Conservation (phyloP, 2,888 invertebrate species). For the Acronicta leporina region DNA sequence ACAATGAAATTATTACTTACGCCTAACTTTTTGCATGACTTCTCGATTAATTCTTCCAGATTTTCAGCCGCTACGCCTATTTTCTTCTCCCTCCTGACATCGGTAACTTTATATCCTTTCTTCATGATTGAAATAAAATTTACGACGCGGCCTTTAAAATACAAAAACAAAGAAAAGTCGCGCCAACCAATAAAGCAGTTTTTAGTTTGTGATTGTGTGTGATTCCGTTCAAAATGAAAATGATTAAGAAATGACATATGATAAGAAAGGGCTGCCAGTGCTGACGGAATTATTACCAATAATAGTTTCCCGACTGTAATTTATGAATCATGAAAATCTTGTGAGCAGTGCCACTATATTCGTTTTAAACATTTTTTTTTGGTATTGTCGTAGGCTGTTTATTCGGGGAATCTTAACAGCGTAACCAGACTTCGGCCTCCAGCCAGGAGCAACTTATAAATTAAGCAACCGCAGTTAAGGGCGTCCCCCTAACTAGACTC, state of each 20-base stretch:
- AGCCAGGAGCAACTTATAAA: no score
- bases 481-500: no score
- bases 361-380: no score
- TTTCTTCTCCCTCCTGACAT: conserved; percentile 91
- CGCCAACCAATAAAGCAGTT: conserved; percentile 24
- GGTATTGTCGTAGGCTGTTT: no score
- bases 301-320: no score
- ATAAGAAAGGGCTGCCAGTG: conserved; percentile 23
- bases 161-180: conserved; percentile 60
- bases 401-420: no score
- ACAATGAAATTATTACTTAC: conserved; percentile 76
- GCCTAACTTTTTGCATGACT: conserved; percentile 91
- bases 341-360: no score
- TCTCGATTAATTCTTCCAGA: conserved; percentile 90
- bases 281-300: neutral
- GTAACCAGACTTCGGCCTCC: no score
- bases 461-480: no score
- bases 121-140: conserved; percentile 74
- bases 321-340: no score
- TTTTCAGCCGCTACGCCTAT: conserved; percentile 92
- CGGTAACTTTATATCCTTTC: conserved; percentile 93
- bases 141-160: conserved; percentile 19
- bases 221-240: no score
- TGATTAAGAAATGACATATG: no score
- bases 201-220: conserved; percentile 10